Evolutionary conservation across 2,888 invertebrate species (phyloP).

Genomic region (Brachypterus glaber): DNA sequence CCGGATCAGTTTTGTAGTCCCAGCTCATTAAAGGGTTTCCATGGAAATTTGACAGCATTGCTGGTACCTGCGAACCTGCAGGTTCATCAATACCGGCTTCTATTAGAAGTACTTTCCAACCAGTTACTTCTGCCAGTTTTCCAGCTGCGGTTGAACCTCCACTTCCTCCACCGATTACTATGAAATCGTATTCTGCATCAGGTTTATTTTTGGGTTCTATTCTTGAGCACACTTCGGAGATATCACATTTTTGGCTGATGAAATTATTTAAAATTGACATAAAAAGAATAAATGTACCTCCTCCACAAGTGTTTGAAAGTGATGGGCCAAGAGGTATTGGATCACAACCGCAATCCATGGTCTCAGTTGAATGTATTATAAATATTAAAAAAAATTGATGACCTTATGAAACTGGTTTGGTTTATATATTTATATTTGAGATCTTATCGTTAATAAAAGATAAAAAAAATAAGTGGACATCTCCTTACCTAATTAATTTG

Average conservation of each 20-base stretch:
- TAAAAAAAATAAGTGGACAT: no score
- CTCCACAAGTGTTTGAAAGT: conserved; percentile 45
- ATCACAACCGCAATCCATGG: conserved; percentile 48
- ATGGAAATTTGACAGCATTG: conserved; percentile 53
- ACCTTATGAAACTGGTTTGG: no score
- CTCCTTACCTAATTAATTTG: no score
- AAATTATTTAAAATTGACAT: conserved; percentile 53
- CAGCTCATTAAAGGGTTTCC: conserved; percentile 50
- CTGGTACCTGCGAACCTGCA: conserved; percentile 48
- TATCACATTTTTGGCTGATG: conserved; percentile 43
- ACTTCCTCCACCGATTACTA: conserved; percentile 52
- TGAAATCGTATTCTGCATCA: conserved; percentile 29
- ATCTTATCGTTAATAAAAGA: no score
- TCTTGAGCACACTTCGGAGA: conserved; percentile 50
- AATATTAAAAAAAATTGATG: no score
- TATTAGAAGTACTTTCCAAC: conserved; percentile 55
- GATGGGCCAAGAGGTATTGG: conserved; percentile 46
- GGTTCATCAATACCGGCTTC: conserved; percentile 64
- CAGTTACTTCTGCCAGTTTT: conserved; percentile 51
- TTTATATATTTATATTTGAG: no score
- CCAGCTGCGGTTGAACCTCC: conserved; percentile 54
- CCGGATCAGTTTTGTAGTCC: conserved; percentile 54
- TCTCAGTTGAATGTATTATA: no score
- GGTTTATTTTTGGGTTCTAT: conserved; percentile 39
- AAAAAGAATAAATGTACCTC: conserved; percentile 49